Evolutionary conservation across 1,140 invertebrate genomes (phyloP), one percentile per base, ranked within the genome.

Genomic region (Agrypnia vestita): DNA sequence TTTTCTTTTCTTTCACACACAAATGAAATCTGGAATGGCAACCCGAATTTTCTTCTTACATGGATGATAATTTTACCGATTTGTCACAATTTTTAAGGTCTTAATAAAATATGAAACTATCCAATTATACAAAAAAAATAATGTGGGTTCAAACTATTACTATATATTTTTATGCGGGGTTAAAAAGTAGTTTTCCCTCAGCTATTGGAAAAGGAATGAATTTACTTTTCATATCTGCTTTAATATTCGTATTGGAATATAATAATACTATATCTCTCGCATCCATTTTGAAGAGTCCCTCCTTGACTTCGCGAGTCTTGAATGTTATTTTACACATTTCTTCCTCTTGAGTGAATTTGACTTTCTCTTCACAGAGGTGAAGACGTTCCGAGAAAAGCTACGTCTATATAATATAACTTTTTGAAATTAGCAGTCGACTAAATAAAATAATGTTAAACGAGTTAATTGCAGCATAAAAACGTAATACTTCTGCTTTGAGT

Each of bases 311-410:
- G 15, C 25, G 25, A 35, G 64, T 49, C 44, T 53, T 73, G 17
- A 25, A 73, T 53, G 69, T 73, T 73, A 73, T 73, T 73, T 73
- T 73, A 73, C 51, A 17, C 46, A 53, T 51, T 72, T 21, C 69
- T 72, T 72, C 17, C 47, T n/a, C 21, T 55, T 53, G 47, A 15
- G 53, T 53, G 69, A 73, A 73, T 73, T 53, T 35, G 69, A 73
- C 53, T 73, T 73, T 11, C 69, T 12, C 21, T 47, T 73, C 47
- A 73, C 69, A 73, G 53, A 53, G 51, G 69, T 55, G 53, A 47
- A 53, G 64, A 17, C 11, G 69, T 53, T 73, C 69, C 47, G 19
- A 21, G 47, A 35, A 73, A 69, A 35, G 69, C 47, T 25, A 53
- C 25, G 51, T 21, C 64, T 69, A 17, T 17, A 43, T 35, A 46